phyloP scores from a whole-genome alignment of 2,888 invertebrate species.

The Cremastinae sp. region DNA sequence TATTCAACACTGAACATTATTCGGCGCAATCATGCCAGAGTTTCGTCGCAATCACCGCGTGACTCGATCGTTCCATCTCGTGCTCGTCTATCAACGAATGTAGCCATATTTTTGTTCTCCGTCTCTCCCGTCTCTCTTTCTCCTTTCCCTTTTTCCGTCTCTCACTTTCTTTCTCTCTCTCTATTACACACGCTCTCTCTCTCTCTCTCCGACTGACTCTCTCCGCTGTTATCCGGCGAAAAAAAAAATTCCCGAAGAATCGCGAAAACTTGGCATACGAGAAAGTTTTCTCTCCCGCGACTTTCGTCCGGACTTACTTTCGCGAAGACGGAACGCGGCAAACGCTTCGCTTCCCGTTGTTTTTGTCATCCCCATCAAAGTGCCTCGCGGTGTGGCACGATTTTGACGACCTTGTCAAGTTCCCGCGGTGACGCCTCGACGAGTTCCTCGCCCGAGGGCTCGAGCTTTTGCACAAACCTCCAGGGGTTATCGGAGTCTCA shows the following conservation, averaged over 20 bases:
- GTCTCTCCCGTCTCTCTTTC: slow-evolving; percentile 28
- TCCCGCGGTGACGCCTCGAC: slow-evolving; percentile 44
- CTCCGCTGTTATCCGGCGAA: slow-evolving; percentile 50
- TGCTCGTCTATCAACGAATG: slow-evolving; percentile 59
- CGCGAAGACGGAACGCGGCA: slow-evolving; percentile 5
- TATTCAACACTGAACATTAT: not conserved
- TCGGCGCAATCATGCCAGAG: slow-evolving; percentile 25
- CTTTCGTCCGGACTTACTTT: not conserved
- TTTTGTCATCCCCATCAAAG: slow-evolving; percentile 1
- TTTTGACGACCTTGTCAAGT: slow-evolving; percentile 40
- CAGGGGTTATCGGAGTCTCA: not conserved
- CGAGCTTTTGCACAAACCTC: not conserved
- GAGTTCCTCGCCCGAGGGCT: slow-evolving; percentile 38
- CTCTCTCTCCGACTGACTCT: slow-evolving; percentile 3
- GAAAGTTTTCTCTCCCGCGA: slow-evolving; percentile 4
- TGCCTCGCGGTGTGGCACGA: slow-evolving; percentile 5
- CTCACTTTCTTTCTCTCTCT: slow-evolving; percentile 1
- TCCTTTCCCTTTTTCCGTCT: slow-evolving; percentile 6
- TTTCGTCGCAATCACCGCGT: slow-evolving; percentile 40
- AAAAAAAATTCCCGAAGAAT: slow-evolving; percentile 16
- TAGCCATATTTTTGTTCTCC: slow-evolving; percentile 74
- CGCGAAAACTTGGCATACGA: slow-evolving; percentile 23
- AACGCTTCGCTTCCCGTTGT: slow-evolving; percentile 4
- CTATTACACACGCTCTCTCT: too few relatives aligned
- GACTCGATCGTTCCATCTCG: slow-evolving; percentile 55